Evolutionary conservation across 2,113 vertebrate species (phyloP).

Genomic region (Pteruthius melanotis): DNA sequence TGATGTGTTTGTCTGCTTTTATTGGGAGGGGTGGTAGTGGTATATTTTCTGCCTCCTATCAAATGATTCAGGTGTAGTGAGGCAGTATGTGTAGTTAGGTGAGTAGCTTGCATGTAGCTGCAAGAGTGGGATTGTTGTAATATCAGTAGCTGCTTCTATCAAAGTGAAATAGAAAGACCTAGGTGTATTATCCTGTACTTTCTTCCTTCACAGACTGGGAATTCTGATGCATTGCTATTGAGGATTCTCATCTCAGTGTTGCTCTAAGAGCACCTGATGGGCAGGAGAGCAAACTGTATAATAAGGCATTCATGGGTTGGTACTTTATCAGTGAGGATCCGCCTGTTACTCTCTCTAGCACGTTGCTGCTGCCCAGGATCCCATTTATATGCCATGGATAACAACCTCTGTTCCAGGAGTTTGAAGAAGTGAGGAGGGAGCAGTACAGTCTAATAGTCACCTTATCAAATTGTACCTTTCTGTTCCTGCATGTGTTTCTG

Average conservation of each 20-base stretch:
- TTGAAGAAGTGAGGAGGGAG: background rate
- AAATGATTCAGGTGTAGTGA: background rate
- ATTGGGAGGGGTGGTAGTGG: background rate
- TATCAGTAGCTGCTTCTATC: background rate
- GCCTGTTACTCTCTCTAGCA: background rate
- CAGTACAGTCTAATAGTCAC: background rate
- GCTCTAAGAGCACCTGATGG: background rate
- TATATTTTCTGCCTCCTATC: background rate
- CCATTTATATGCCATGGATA: background rate
- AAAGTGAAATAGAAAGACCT: background rate
- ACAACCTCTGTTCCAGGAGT: background rate
- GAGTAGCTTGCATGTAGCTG: background rate
- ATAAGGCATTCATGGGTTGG: accelerated
- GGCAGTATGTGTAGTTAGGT: background rate
- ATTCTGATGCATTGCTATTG: background rate
- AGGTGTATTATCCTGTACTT: background rate
- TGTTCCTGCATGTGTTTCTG: background rate
- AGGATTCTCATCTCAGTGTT: background rate
- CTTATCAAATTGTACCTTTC: background rate
- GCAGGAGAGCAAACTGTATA: background rate
- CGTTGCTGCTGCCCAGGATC: background rate
- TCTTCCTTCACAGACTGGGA: background rate
- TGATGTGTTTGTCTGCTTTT: background rate
- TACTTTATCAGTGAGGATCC: background rate
- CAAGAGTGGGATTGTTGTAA: background rate